These are phyloP conservation scores for Dicranocentrus wangi DNA, from an alignment of 2,888 invertebrate genomes.

Conservation along the genomic window DNA sequence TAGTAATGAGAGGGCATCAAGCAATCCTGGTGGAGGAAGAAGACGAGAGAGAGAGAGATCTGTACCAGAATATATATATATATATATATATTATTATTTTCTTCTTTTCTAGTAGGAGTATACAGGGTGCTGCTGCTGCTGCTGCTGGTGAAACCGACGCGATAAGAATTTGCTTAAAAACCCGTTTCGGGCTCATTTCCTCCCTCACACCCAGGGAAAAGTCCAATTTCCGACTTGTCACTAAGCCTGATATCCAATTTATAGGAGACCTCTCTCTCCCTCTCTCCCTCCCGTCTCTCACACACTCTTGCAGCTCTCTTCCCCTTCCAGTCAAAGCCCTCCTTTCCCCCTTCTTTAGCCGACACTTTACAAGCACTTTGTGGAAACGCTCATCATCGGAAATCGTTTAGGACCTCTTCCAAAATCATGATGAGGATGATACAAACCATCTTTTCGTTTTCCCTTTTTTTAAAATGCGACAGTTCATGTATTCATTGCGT, in stretches of 20 bases:
- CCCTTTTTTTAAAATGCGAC: constrained; percentile 36
- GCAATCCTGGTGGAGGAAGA: background rate
- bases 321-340: constrained; percentile 51
- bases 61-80: background rate
- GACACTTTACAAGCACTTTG: constrained; percentile 73
- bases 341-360: constrained; percentile 59
- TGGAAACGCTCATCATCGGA: constrained; percentile 73
- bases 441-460: constrained; percentile 62
- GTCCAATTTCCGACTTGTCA: constrained; percentile 74
- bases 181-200: constrained; percentile 73
- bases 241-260: constrained; percentile 73
- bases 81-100: constrained; percentile 1
- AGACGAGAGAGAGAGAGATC: background rate
- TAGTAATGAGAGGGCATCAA: constrained; percentile 42
- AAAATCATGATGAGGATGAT: constrained; percentile 67
- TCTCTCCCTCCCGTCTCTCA: constrained; percentile 43
- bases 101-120: background rate
- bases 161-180: constrained; percentile 73
- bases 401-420: constrained; percentile 73
- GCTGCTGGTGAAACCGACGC: constrained; percentile 62
- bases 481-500: constrained; percentile 26
- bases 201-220: constrained; percentile 73
- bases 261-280: constrained; percentile 68
- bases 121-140: no score
- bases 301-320: constrained; percentile 40